Conservation (phyloP, 2,797 vertebrate species). For the Melanotaenia pygmaea region DNA sequence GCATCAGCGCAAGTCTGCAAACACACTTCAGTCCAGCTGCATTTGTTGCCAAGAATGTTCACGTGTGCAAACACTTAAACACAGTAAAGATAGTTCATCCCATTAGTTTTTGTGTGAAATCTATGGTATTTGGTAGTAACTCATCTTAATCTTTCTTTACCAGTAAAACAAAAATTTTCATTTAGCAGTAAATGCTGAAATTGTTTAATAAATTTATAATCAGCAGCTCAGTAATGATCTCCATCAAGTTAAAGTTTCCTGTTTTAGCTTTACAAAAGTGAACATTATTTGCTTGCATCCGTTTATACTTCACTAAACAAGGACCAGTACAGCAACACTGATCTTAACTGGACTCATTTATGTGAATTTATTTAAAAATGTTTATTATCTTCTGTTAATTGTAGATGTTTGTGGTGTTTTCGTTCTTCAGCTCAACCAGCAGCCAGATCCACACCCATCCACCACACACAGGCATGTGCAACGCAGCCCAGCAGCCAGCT, state of each 20-base stretch:
- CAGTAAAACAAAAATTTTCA: background rate
- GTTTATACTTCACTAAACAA: background rate
- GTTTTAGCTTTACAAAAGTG: background rate
- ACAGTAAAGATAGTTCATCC: conserved; percentile 5
- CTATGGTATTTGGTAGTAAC: background rate
- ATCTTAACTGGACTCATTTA: background rate
- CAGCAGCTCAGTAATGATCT: background rate
- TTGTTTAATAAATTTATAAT: background rate
- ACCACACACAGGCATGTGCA: conserved; percentile 72
- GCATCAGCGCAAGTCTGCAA: conserved; percentile 36
- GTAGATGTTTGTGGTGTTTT: conserved; percentile 32
- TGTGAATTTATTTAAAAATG: background rate
- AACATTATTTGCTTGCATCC: background rate
- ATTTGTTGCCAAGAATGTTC: conserved; percentile 12
- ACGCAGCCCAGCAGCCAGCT: conserved; percentile 80
- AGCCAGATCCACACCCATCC: conserved; percentile 74
- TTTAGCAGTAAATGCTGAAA: background rate
- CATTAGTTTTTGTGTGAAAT: background rate
- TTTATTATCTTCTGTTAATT: background rate
- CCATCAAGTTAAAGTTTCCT: background rate
- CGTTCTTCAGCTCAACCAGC: conserved; percentile 88
- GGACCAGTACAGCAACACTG: background rate
- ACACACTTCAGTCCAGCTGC: conserved; percentile 15
- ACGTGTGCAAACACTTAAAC: background rate
- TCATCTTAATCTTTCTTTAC: background rate